Evolutionary conservation across 2,888 invertebrate species (phyloP), one percentile per base, ranked within the genome.

Genomic region (Cactoblastis cactorum): DNA sequence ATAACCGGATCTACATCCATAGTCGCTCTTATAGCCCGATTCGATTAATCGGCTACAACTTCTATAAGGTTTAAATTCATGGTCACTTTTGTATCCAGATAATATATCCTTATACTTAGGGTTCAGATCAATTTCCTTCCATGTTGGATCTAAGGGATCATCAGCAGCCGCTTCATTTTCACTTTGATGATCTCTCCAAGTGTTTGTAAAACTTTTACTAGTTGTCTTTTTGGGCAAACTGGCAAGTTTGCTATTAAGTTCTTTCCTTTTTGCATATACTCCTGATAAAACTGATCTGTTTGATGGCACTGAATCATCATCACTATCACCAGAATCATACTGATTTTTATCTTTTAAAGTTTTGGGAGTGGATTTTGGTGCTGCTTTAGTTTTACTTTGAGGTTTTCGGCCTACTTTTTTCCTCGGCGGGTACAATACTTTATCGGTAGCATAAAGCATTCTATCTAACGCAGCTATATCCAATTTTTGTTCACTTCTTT

Each of bases 361-460:
- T 74, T 85, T 87, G 3, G 83, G 72, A 19, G 79, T 52, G 18
- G 61, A 60, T 62, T 73, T 83, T 39, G 69, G 75, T 28, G 72
- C 61, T 9, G 69, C 45, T 63, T 84, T 91, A 1, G 90, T 66
- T 70, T 88, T 88, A 53, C 67, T 81, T 59, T 83, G 81, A 9
- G 92, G 92, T 49, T 94, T 93, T 55, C 94, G 88, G 0, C 94
- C 94, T 37, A 92, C 94, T 78, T 94, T 95, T 57, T 94, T 91
- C 52, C 95, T 92, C 0, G 95, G 95, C 0, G 95, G 95, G 80
- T 95, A 95, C 11, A 95, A 77, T 1, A 95, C 94, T 59, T 94
- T 89, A 65, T 95, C 95, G 0, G 94, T 93, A 52, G 93, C 95
- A 68, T 94, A 94, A 65, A 94, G 82, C 71, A 93, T 92, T 64